Base-by-base conservation (phyloP, 2,888 invertebrate genomes). In the Amphipoea oculea region DNA sequence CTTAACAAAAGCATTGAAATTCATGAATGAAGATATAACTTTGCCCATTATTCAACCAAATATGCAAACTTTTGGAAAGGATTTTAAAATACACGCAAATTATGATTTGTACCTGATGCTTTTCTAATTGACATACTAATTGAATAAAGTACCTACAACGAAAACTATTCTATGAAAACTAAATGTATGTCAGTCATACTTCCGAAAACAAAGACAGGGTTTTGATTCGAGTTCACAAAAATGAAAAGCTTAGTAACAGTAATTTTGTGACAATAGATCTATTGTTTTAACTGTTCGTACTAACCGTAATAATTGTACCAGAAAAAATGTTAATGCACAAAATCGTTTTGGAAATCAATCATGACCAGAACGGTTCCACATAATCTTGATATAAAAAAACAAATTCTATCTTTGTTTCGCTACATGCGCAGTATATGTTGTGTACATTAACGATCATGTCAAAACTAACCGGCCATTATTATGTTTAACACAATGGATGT, bases 401-500 rank as follows among this genome's bases (percentile, higher is more conserved):
- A 54, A 65, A 60, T 48, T 45, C 20, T n/a, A 23, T 40, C 17
- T 60, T 67, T 29, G n/a, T 62, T 69, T 69, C n/a, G 9, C n/a
- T 45, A 65, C 29, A 29, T 72, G 23, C 36, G 36, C 36, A 3
- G 36, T 36, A 3, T 36, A 36, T 36, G 36, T 36, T 36, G 36
- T 36, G 36, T 36, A 36, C 63, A 81, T 84, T 81, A 79, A 66
- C 20, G 71, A 78, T 77, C 83, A 71, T 63, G 62, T 81, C 80
- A 69, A 81, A 89, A 78, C 82, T 72, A 84, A 79, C 79, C 63
- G 62, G 57, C 79, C 73, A 73, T 78, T 77, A 82, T 78, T 78
- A 79, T 78, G 57, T 75, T 79, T 54, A 77, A 76, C 70, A 88
- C 88, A 87, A 88, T 88, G 73, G 81, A 79, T 84, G 79, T 78